Percentiles rank a stretch among this genome's conserved stretches.
phyloP scores from a whole-genome alignment of 2,797 vertebrate genomes.

The Chanos chanos region DNA sequence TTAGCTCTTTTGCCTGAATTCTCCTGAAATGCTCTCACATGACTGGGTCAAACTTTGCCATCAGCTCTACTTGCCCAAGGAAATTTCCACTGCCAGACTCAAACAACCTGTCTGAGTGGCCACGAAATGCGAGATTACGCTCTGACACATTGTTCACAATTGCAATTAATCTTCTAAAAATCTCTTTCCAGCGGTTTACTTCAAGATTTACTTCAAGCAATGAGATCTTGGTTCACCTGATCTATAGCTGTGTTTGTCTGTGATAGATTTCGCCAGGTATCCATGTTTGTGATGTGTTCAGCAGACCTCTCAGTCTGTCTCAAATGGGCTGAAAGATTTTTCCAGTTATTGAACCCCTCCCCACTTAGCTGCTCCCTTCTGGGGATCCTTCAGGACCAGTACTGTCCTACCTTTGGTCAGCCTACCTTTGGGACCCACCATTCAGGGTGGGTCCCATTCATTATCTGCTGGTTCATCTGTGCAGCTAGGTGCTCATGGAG shows the following conservation, averaged over 20 bases:
- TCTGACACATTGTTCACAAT: constrained; percentile 7
- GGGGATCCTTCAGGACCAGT: too few species aligned
- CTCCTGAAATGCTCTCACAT: constrained; percentile 17
- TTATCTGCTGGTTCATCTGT: too few species aligned
- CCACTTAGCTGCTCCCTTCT: too few species aligned
- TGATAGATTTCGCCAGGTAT: background rate
- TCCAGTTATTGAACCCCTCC: background rate
- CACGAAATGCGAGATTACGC: background rate
- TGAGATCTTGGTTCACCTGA: background rate
- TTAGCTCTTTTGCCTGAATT: constrained; percentile 1
- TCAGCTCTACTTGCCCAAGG: constrained; percentile 14
- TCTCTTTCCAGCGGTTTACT: background rate
- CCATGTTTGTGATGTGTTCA: background rate
- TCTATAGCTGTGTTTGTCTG: background rate
- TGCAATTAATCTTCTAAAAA: constrained; percentile 1
- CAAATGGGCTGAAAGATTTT: background rate
- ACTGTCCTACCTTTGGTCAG: too few species aligned
- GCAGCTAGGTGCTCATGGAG: too few species aligned
- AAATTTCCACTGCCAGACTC: constrained; percentile 18
- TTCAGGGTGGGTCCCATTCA: too few species aligned
- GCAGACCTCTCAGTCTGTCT: background rate
- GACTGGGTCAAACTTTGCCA: constrained; percentile 22
- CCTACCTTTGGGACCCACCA: too few species aligned
- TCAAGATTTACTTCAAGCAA: background rate
- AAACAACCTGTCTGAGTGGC: constrained; percentile 4